Conservation (phyloP, 1,140 invertebrate species). For the Aphaenogaster rudis region DNA sequence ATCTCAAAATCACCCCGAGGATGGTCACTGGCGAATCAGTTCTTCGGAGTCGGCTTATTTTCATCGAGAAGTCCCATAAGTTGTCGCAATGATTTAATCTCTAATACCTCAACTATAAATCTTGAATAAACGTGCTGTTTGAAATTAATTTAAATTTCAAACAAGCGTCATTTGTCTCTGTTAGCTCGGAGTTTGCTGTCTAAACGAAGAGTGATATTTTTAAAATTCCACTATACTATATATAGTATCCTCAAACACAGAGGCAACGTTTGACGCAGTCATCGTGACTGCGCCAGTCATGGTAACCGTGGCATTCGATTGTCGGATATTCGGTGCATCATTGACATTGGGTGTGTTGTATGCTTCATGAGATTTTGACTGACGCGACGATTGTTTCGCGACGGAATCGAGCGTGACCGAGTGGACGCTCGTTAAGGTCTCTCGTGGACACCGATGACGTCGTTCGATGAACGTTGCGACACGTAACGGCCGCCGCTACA, state of each 20-base stretch:
- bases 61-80: background rate
- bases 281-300: background rate
- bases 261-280: background rate
- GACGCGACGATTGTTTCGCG: slow-evolving; percentile 42
- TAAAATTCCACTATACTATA: background rate
- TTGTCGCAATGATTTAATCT: background rate
- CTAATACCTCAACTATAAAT: background rate
- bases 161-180: background rate
- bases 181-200: background rate
- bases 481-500: slow-evolving; percentile 63
- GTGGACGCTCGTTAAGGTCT: slow-evolving; percentile 81
- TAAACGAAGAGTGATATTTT: background rate
- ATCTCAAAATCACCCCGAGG: slow-evolving; percentile 34
- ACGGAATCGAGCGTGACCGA: slow-evolving; percentile 42
- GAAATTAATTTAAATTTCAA: slow-evolving; percentile 7
- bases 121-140: background rate
- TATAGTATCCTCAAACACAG: background rate
- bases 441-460: slow-evolving; percentile 75
- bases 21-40: background rate
- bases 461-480: slow-evolving; percentile 74
- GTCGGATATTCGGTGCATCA: slow-evolving; percentile 4
- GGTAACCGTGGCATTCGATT: background rate
- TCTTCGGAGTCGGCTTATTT: background rate
- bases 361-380: background rate
- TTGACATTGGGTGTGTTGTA: background rate